Evolutionary conservation across 2,888 invertebrate species (phyloP).

Genomic region (Pollenia angustigena): DNA sequence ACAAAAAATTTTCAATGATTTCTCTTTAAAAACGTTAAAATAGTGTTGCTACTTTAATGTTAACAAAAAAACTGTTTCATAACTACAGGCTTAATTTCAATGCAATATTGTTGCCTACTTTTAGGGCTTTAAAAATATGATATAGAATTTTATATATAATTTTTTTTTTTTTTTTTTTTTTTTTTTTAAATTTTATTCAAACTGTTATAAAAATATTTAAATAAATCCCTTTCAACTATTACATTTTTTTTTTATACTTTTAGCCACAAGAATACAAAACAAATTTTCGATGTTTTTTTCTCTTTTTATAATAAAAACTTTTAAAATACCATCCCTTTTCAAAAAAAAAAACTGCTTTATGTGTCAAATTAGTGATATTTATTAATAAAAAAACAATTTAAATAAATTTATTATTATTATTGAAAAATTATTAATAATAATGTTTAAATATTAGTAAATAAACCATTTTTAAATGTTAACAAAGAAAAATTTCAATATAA

Average conservation of each 20-base stretch:
- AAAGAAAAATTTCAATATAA: no score
- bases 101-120: not conserved
- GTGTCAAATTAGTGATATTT: constrained; percentile 75
- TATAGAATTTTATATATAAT: no score
- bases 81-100: no score
- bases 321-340: constrained; percentile 62
- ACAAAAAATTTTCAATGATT: no score
- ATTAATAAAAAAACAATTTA: constrained; percentile 54
- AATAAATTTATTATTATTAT: constrained; percentile 37
- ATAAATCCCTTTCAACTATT: constrained; percentile 7
- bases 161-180: no score
- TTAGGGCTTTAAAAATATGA: not conserved
- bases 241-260: constrained; percentile 27
- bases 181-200: not conserved
- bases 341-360: constrained; percentile 64
- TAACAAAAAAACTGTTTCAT: no score
- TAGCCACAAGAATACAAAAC: constrained; percentile 31
- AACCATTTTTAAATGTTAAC: no score
- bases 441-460: constrained; percentile 33
- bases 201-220: not conserved
- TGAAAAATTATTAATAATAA: constrained; percentile 59
- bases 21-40: no score
- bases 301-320: constrained; percentile 34
- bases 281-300: constrained; percentile 74
- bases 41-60: no score